These are phyloP conservation scores for Liopterus haemorrhoidalis DNA, from an alignment of 2,888 invertebrate species.

Conservation along the genomic window DNA sequence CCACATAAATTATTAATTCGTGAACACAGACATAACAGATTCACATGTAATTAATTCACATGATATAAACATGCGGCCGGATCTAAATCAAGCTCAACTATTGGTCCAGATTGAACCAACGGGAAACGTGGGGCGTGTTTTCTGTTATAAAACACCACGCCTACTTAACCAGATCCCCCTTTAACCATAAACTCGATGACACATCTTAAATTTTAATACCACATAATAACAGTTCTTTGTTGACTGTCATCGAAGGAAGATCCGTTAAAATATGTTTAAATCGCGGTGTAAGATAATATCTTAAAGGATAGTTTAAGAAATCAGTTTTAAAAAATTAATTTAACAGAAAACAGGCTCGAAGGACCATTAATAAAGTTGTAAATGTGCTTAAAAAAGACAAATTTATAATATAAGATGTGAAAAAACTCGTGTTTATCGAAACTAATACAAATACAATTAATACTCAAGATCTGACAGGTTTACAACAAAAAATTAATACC, in stretches of 20 bases:
- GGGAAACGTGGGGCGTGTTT: slow-evolving; percentile 1
- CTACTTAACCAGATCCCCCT: not conserved
- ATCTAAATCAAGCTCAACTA: not conserved
- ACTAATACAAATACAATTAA: too few species aligned
- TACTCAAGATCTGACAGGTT: too few species aligned
- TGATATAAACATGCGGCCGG: not conserved
- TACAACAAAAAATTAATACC: too few species aligned
- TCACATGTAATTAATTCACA: slow-evolving; percentile 4
- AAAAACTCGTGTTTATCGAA: too few species aligned
- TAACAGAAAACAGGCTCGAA: too few species aligned
- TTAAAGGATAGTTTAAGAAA: too few species aligned
- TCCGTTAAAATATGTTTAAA: slow-evolving; percentile 1
- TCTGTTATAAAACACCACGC: not conserved
- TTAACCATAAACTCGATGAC: slow-evolving; percentile 5
- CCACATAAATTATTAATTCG: not conserved
- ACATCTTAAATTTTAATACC: slow-evolving; percentile 21
- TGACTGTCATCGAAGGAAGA: slow-evolving; percentile 4
- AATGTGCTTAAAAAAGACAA: too few species aligned
- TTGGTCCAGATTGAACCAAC: slow-evolving; percentile 13
- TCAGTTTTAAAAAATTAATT: too few species aligned
- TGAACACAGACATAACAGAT: slow-evolving; percentile 2
- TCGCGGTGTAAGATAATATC: too few species aligned
- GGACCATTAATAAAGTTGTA: too few species aligned
- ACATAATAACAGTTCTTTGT: slow-evolving; percentile 23
- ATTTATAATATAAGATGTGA: too few species aligned